phyloP scores from a whole-genome alignment of 2,113 vertebrate genomes.

The Pterophyllum scalare region DNA sequence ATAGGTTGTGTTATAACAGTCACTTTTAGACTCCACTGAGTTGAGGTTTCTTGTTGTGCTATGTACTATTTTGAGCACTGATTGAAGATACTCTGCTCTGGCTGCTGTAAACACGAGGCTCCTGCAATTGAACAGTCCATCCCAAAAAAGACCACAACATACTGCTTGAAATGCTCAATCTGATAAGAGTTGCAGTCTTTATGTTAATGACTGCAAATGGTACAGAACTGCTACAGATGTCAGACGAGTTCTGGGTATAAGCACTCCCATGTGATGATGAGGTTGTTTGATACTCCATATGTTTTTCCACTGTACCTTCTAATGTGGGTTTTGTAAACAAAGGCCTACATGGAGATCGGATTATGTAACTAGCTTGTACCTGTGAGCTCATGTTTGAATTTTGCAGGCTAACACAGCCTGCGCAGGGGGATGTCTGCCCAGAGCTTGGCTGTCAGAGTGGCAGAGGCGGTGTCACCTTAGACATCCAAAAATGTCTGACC shows the following conservation, averaged over 20 bases:
- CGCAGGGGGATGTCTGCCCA: neutral
- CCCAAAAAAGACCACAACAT: neutral
- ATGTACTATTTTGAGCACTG: neutral
- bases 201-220: conserved; percentile 20
- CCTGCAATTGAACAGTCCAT: neutral
- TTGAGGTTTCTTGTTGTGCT: neutral
- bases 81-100: neutral
- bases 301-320: conserved; percentile 37
- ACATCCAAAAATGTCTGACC: neutral
- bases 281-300: conserved; percentile 17
- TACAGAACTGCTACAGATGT: conserved; percentile 32
- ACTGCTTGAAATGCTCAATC: conserved; percentile 20
- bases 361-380: conserved; percentile 41
- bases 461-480: conserved; percentile 1
- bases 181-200: conserved; percentile 23
- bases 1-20: neutral
- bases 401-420: conserved; percentile 1
- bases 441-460: neutral
- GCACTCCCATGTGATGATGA: conserved; percentile 32
- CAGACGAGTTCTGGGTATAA: conserved; percentile 29
- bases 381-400: conserved; percentile 33
- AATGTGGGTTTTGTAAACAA: conserved; percentile 43
- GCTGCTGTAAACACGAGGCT: conserved; percentile 17
- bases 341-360: neutral
- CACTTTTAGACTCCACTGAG: neutral